These are phyloP conservation scores for Caretta caretta DNA, from an alignment of 2,113 vertebrate genomes.

Conservation along the genomic window DNA sequence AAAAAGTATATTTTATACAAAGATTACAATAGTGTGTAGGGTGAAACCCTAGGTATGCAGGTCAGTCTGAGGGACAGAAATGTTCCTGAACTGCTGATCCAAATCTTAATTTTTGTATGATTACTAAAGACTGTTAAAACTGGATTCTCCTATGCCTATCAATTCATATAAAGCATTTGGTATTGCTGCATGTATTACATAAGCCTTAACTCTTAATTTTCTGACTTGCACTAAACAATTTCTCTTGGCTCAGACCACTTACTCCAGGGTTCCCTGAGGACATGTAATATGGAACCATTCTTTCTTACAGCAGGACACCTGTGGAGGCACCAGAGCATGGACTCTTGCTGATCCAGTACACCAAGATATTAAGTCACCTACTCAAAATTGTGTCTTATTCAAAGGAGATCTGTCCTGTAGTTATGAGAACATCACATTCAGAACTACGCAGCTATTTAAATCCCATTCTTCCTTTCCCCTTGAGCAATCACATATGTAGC, in stretches of 20 bases:
- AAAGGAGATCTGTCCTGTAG: not conserved
- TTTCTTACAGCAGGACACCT: not conserved
- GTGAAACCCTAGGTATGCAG: not conserved
- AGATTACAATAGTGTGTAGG: not conserved
- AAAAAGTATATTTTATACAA: not conserved
- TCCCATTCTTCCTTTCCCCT: not conserved
- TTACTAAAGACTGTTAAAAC: not conserved
- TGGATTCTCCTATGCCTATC: not conserved
- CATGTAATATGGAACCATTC: not conserved
- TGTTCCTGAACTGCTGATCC: not conserved
- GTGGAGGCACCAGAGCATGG: not conserved
- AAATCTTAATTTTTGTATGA: not conserved
- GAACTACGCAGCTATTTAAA: not conserved
- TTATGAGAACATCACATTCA: accelerated
- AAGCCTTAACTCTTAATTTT: not conserved
- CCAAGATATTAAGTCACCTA: not conserved
- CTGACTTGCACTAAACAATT: not conserved
- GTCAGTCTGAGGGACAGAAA: not conserved
- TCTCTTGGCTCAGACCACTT: not conserved
- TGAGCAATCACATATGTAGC: not conserved
- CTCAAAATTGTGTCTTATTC: not conserved
- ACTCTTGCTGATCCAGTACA: not conserved
- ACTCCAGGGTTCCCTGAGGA: not conserved
- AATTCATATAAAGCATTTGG: not conserved
- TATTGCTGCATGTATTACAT: not conserved